Evolutionary conservation across 2,888 invertebrate species (phyloP).

Genomic region (Drosophila ustulata): DNA sequence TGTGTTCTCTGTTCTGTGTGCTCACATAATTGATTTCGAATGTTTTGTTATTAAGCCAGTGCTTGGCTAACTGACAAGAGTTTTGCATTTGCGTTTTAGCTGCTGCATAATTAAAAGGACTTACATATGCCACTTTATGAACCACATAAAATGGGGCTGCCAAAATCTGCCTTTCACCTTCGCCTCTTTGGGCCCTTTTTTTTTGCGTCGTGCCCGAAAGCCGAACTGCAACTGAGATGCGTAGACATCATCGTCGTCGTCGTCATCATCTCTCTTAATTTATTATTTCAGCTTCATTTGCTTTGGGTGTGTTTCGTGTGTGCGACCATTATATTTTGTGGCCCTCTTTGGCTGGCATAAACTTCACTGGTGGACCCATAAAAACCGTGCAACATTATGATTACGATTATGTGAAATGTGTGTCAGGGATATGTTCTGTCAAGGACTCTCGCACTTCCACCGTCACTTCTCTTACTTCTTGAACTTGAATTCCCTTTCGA

Average conservation of each 20-base stretch:
- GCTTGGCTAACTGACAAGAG: constrained; percentile 56
- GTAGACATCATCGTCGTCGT: constrained; percentile 21
- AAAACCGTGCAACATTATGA: constrained; percentile 70
- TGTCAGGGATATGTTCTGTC: constrained; percentile 45
- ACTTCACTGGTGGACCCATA: constrained; percentile 61
- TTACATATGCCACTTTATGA: constrained; percentile 43
- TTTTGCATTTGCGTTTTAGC: constrained; percentile 70
- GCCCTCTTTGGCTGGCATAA: constrained; percentile 44
- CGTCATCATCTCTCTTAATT: constrained; percentile 59
- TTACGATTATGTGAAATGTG: constrained; percentile 67
- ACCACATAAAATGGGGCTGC: constrained; percentile 39
- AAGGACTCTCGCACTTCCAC: constrained; percentile 3
- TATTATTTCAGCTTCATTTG: constrained; percentile 75
- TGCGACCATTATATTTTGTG: constrained; percentile 71
- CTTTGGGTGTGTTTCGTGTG: constrained; percentile 21
- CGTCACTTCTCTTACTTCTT: background rate
- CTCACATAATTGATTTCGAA: constrained; percentile 70
- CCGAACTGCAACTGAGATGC: constrained; percentile 46
- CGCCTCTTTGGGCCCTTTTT: constrained; percentile 41
- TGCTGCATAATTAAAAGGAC: constrained; percentile 69
- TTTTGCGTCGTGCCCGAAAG: constrained; percentile 30
- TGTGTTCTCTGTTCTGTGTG: background rate
- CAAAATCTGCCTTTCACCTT: constrained; percentile 19
- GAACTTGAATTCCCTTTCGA: constrained; percentile 33
- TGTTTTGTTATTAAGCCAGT: constrained; percentile 61